phyloP scores from a whole-genome alignment of 2,888 invertebrate species.

The Cremastinae sp. region DNA sequence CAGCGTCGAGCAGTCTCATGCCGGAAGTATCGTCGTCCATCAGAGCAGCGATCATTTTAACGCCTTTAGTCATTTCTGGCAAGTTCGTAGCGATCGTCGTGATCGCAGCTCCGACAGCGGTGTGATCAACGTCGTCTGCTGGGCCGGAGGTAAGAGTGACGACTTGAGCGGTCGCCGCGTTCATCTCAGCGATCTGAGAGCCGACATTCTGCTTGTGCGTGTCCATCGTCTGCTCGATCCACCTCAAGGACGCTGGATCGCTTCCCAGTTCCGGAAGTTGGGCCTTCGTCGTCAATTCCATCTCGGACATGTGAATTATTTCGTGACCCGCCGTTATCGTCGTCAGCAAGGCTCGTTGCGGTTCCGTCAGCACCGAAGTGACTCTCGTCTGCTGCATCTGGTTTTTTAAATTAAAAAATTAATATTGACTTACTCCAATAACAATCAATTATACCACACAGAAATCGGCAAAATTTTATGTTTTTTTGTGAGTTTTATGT shows the following conservation, averaged over 20 bases:
- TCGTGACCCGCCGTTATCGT: conserved; percentile 95
- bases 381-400: conserved; percentile 92
- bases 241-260: conserved; percentile 93
- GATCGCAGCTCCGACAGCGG: conserved; percentile 97
- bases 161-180: conserved; percentile 98
- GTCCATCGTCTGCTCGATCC: conserved; percentile 96
- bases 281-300: conserved; percentile 85
- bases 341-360: conserved; percentile 94
- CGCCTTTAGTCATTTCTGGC: conserved; percentile 97
- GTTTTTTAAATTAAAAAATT: conserved; percentile 65
- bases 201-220: conserved; percentile 97
- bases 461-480: conserved; percentile 16
- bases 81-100: conserved; percentile 98
- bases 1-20: conserved; percentile 93
- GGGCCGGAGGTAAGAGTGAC: conserved; percentile 92
- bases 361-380: conserved; percentile 92
- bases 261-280: conserved; percentile 88
- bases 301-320: conserved; percentile 92
- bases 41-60: conserved; percentile 96
- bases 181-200: conserved; percentile 99
- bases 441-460: not conserved
- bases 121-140: conserved; percentile 95
- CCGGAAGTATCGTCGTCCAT: conserved; percentile 93
- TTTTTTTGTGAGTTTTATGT: not conserved
- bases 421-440: conserved; percentile 57